Percentiles rank a stretch among this genome's conserved stretches.
Evolutionary conservation across 2,888 invertebrate species (phyloP).

Genomic region (Aphidius colemani): DNA sequence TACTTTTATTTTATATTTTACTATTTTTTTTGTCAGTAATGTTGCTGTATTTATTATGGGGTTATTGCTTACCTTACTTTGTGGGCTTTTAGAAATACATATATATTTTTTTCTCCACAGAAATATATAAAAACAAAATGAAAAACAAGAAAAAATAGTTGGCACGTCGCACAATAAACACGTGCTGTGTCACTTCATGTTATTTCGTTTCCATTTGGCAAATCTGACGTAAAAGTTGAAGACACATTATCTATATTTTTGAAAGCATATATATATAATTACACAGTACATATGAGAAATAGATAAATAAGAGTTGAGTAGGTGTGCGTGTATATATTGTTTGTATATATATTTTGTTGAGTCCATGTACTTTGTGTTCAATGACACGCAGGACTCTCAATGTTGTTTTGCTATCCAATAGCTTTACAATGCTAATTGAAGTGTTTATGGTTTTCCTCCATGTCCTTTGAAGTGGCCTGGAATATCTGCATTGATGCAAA

Average conservation of each 20-base stretch:
- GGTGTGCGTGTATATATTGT: constrained; percentile 25
- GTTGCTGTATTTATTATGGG: no score
- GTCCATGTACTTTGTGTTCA: background rate
- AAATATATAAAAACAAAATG: constrained; percentile 20
- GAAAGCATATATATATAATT: background rate
- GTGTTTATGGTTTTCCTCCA: constrained; percentile 46
- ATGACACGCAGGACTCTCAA: background rate
- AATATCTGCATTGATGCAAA: constrained; percentile 47
- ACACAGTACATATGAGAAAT: constrained; percentile 5
- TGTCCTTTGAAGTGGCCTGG: constrained; percentile 48
- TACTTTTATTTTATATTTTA: constrained; percentile 15
- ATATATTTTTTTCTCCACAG: background rate
- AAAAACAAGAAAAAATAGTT: constrained; percentile 23
- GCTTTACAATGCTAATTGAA: constrained; percentile 50
- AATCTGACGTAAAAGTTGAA: constrained; percentile 52
- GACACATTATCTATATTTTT: constrained; percentile 33
- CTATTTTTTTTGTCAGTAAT: constrained; percentile 7
- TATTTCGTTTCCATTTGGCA: constrained; percentile 55
- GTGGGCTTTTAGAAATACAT: no score
- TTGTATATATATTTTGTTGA: constrained; percentile 15
- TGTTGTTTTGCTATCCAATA: constrained; percentile 32
- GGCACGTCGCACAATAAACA: constrained; percentile 55
- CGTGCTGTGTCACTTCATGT: constrained; percentile 48
- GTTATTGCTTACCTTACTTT: no score
- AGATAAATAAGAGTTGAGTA: constrained; percentile 23